phyloP scores from a whole-genome alignment of 37 sponge, comb jelly and placozoan species.

The Halisarca cf. caerulea region DNA sequence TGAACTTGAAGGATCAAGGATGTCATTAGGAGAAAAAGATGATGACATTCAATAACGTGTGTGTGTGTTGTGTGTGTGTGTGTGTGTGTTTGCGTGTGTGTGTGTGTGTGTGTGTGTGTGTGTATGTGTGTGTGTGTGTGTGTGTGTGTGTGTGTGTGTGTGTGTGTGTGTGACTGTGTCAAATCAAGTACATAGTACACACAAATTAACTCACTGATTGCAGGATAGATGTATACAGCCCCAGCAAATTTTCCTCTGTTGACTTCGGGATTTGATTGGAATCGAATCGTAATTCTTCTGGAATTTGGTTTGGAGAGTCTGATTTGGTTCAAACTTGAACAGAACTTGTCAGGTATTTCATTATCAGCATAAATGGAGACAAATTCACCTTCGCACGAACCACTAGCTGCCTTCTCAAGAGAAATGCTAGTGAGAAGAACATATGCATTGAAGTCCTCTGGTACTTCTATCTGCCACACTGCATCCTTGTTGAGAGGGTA shows the following conservation, averaged over 20 bases:
- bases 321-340: neutral
- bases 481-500: conserved; percentile 11
- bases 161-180: too few relatives aligned
- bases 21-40: neutral
- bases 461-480: neutral
- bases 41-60: too few relatives aligned
- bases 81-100: too few relatives aligned
- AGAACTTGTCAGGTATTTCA: neutral
- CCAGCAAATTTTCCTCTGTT: neutral
- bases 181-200: too few relatives aligned
- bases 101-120: too few relatives aligned
- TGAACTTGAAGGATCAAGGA: too few relatives aligned
- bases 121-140: too few relatives aligned
- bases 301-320: neutral
- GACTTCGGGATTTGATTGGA: neutral
- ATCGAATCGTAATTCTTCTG: neutral
- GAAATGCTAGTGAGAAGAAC: neutral
- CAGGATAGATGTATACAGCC: neutral
- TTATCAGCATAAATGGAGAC: neutral
- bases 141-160: too few relatives aligned
- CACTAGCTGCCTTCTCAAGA: neutral
- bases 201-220: conserved; percentile 1
- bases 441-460: neutral
- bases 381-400: neutral
- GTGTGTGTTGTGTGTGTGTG: too few relatives aligned